Evolutionary conservation across 1,140 invertebrate species (phyloP).

Genomic region (Camponotus floridanus): DNA sequence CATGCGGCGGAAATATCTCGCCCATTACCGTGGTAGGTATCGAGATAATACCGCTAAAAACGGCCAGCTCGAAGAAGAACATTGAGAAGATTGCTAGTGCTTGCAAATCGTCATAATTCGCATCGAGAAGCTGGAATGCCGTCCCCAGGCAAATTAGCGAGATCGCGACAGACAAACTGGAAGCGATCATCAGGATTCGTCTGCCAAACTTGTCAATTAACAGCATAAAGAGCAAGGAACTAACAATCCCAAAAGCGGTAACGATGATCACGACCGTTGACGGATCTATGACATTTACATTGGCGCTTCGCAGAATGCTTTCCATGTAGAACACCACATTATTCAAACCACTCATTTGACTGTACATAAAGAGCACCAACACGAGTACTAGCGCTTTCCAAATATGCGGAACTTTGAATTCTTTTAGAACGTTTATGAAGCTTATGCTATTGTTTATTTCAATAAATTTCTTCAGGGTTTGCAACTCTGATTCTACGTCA

Average conservation of each 20-base stretch:
- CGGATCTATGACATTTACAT: conserved; percentile 83
- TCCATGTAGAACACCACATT: conserved; percentile 92
- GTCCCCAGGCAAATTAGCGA: conserved; percentile 80
- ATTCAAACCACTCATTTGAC: conserved; percentile 91
- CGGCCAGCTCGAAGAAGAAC: conserved; percentile 68
- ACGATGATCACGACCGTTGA: conserved; percentile 88
- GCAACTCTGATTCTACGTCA: conserved; percentile 88
- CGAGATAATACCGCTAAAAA: conserved; percentile 90
- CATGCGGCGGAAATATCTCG: conserved; percentile 72
- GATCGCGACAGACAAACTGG: conserved; percentile 85
- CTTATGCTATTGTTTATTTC: conserved; percentile 83
- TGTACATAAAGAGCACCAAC: conserved; percentile 89
- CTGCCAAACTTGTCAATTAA: conserved; percentile 91
- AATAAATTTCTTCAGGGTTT: conserved; percentile 87
- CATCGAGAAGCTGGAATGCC: conserved; percentile 65
- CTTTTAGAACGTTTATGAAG: conserved; percentile 76
- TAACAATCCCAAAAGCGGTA: conserved; percentile 88
- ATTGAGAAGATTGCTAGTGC: conserved; percentile 64
- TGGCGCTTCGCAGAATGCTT: conserved; percentile 89
- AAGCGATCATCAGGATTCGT: conserved; percentile 88
- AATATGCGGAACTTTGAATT: conserved; percentile 87
- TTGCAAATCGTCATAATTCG: conserved; percentile 22
- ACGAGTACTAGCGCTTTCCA: conserved; percentile 89
- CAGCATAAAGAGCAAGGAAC: conserved; percentile 87
- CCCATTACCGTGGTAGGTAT: conserved; percentile 89